phyloP scores from a whole-genome alignment of 2,797 vertebrate species.

The Tragopan temminckii region DNA sequence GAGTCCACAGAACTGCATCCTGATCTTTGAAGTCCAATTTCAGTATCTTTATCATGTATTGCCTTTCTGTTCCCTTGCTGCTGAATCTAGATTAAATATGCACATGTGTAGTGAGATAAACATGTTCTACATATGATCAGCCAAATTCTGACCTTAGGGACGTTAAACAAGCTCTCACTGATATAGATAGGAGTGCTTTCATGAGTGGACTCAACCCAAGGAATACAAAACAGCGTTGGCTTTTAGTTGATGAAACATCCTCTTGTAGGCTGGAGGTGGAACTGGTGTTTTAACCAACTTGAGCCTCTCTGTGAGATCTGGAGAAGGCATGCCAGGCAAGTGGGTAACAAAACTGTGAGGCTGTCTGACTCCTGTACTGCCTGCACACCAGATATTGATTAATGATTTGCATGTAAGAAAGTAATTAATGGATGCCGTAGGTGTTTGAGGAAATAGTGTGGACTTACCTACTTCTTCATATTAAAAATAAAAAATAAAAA shows the following conservation, averaged over 20 bases:
- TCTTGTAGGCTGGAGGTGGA: not conserved
- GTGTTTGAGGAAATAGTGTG: not conserved
- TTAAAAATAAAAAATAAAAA: not conserved
- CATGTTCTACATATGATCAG: constrained; percentile 23
- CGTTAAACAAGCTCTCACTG: not conserved
- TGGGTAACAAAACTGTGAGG: not conserved
- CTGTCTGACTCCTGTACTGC: not conserved
- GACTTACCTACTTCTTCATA: not conserved
- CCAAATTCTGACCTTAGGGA: constrained; percentile 32
- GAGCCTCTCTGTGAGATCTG: not conserved
- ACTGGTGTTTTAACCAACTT: not conserved
- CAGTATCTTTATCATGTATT: constrained; percentile 2
- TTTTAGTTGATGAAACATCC: not conserved
- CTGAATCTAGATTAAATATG: constrained; percentile 6
- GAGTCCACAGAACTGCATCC: constrained; percentile 1
- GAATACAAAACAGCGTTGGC: not conserved
- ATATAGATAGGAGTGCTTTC: not conserved
- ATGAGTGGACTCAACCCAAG: not conserved
- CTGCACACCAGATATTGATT: not conserved
- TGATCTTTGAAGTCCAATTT: constrained; percentile 60
- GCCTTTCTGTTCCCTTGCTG: constrained; percentile 11
- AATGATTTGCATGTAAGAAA: constrained; percentile 21
- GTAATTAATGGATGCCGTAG: not conserved
- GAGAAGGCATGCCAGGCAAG: not conserved
- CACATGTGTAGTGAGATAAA: constrained; percentile 23